These are phyloP conservation scores for Seira sanloemensis DNA, from an alignment of 2,888 invertebrate genomes.

Conservation along the genomic window DNA sequence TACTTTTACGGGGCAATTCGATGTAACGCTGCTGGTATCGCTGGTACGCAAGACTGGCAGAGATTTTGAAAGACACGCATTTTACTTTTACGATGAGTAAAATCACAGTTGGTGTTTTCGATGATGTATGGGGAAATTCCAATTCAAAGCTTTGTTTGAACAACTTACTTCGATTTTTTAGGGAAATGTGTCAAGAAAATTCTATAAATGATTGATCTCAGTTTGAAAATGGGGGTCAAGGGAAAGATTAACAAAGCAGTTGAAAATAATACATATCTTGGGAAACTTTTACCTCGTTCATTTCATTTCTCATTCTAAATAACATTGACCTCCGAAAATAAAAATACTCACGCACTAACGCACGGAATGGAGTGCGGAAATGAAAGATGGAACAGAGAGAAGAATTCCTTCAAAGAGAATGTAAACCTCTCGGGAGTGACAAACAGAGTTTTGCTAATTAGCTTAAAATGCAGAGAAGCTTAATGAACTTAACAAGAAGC, in stretches of 20 bases:
- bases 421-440: background rate
- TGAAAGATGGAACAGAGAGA: background rate
- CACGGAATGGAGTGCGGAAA: background rate
- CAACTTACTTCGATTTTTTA: no score
- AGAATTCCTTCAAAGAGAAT: background rate
- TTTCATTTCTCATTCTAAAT: no score
- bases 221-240: no score
- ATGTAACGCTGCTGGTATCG: background rate
- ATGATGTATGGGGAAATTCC: no score
- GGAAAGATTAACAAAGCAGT: no score
- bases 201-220: no score
- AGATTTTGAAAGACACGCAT: background rate
- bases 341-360: background rate
- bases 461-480: background rate
- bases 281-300: no score
- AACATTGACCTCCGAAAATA: constrained; percentile 10
- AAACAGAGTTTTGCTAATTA: background rate
- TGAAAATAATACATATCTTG: no score
- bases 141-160: no score
- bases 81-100: background rate
- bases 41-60: background rate
- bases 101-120: background rate
- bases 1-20: background rate
- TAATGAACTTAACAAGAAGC: background rate
- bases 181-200: no score